Percentiles rank a stretch among this genome's conserved stretches.
phyloP scores from a whole-genome alignment of 2,797 vertebrate species.

The Bradypus variegatus region DNA sequence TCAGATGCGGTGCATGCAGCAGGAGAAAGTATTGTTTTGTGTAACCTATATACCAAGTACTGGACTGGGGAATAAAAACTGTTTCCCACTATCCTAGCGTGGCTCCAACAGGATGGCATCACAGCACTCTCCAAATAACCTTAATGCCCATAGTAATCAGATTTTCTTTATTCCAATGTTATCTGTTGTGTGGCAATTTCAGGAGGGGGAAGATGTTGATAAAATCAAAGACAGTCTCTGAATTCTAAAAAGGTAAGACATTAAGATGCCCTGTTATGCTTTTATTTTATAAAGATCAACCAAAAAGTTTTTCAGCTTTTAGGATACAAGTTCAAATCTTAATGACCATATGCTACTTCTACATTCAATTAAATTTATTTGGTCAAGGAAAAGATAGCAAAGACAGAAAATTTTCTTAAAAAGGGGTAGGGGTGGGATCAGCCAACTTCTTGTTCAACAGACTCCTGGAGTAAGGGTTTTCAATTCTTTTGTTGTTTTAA shows the following conservation, averaged over 20 bases:
- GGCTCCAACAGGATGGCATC: background rate
- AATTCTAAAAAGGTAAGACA: background rate
- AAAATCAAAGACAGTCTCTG: slow-evolving; percentile 22
- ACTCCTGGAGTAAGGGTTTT: background rate
- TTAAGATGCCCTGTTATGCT: background rate
- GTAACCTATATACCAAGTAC: fast-evolving
- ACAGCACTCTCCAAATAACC: background rate
- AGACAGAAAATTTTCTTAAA: background rate
- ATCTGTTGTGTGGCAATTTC: background rate
- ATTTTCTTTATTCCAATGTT: background rate
- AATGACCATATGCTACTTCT: background rate
- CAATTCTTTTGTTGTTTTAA: background rate
- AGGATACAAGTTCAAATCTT: background rate
- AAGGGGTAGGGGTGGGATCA: background rate
- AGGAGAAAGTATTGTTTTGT: background rate
- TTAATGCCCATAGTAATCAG: background rate
- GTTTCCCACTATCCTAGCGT: background rate
- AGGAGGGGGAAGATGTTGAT: background rate
- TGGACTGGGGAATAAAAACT: background rate
- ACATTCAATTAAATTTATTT: slow-evolving; percentile 5
- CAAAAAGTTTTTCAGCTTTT: slow-evolving; percentile 4
- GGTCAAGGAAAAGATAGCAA: background rate
- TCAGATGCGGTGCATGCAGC: background rate
- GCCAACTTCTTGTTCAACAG: background rate
- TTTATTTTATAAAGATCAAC: slow-evolving; percentile 7